Evolutionary conservation across 2,888 invertebrate genomes (phyloP), one percentile per base, ranked within the genome.

Genomic region (Athalia cordata): DNA sequence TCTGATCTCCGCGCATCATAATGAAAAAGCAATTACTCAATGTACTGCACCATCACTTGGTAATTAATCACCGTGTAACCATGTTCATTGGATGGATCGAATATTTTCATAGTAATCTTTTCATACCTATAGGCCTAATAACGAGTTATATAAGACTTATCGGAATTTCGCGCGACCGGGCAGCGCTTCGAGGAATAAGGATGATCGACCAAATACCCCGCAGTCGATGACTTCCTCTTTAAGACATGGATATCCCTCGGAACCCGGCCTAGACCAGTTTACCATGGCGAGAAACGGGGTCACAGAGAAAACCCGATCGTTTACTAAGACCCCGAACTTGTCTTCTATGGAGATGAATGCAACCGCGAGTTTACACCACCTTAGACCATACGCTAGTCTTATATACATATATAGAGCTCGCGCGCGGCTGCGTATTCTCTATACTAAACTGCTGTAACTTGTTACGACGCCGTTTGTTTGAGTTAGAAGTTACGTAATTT

Each of bases 391-490:
- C 67, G 57, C 67, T 59, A 50, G 77, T 76, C 78, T 29, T 29
- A 29, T 29, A 29, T 29, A 29, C 29, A 29, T 2, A 29, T 29
- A 29, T 29, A 29, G 29, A 29, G 78, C 57, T 79, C 77, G 78
- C 79, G 78, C 74, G 78, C 77, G 55, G 11, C 59, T 65, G 43
- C 70, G 65, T 57, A 79, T 65, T 45, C 81, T 79, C 82, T 81
- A 81, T 82, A 29, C 29, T 29, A 84, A 84, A 85, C 82, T 87
- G 86, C 84, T 55, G 74, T 78, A 85, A 86, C 87, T 86, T 84
- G 87, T 87, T 87, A 83, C 85, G 84, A 86, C 86, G 84, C 85
- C 84, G 82, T 84, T 86, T 87, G 85, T 88, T 87, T 85, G 85
- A 86, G 85, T 87, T 85, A 79, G 84, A 87, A 86, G 85, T 87